Conservation (phyloP, 2,113 vertebrate species). For the Platichthys stellatus region DNA sequence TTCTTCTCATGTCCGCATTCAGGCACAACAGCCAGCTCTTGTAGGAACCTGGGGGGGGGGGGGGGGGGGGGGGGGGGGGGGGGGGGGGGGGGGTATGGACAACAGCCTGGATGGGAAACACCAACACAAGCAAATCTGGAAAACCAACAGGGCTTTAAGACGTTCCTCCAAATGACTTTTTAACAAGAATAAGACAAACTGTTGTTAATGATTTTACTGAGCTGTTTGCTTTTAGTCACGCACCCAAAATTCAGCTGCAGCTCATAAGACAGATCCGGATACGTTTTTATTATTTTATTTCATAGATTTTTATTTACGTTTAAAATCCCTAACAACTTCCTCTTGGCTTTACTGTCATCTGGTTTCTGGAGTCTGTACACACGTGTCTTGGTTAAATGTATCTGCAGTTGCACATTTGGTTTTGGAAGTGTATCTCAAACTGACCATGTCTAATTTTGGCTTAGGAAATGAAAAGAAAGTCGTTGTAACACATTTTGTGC, state of each 20-base stretch:
- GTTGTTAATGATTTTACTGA: slow-evolving; percentile 10
- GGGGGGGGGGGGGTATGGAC: slow-evolving; percentile 12
- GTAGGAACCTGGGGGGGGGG: slow-evolving; percentile 31
- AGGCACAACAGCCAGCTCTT: slow-evolving; percentile 41
- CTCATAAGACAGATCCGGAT: slow-evolving; percentile 33
- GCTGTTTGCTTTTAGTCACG: slow-evolving; percentile 4
- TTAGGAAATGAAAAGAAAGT: no score
- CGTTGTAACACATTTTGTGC: no score
- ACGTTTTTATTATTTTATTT: slow-evolving; percentile 16
- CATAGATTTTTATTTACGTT: no score
- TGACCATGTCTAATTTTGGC: no score
- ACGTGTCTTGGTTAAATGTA: no score
- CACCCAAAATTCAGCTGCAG: slow-evolving; percentile 14
- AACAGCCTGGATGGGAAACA: slow-evolving; percentile 11
- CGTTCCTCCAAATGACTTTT: slow-evolving; percentile 41
- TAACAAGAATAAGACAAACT: slow-evolving; percentile 31
- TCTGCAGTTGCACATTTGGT: no score
- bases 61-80: slow-evolving; percentile 16
- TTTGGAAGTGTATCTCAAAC: no score
- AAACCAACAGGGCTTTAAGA: slow-evolving; percentile 12
- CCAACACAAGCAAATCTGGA: slow-evolving; percentile 32
- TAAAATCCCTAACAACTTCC: no score
- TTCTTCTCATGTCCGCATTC: slow-evolving; percentile 55
- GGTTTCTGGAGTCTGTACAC: no score
- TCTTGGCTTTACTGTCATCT: no score